Percentiles rank a stretch among this genome's conserved stretches.
These are phyloP conservation scores for Platygyra sinensis DNA, from an alignment of 64 coral and sea anemone genomes.

Conservation along the genomic window DNA sequence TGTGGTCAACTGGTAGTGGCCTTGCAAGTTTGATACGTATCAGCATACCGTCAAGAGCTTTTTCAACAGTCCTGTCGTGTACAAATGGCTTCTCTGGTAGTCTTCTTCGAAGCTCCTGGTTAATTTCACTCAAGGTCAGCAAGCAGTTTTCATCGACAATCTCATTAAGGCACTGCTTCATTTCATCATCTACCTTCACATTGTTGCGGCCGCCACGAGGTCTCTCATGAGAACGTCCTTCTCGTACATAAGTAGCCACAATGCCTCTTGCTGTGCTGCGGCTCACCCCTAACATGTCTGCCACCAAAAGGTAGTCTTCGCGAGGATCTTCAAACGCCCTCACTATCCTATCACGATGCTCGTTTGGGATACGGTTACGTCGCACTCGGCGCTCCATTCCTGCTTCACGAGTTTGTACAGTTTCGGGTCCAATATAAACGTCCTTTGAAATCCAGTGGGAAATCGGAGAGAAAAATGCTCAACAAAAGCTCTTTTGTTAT, in stretches of 20 bases:
- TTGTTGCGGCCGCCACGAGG: constrained; percentile 42
- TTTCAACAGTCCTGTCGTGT: constrained; percentile 29
- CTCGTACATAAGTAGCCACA: constrained; percentile 34
- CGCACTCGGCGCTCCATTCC: too few relatives aligned
- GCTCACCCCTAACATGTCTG: too few relatives aligned
- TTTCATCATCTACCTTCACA: constrained; percentile 41
- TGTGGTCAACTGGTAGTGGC: constrained; percentile 14
- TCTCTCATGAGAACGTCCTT: constrained; percentile 16
- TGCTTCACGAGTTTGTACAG: too few relatives aligned
- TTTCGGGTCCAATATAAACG: too few relatives aligned
- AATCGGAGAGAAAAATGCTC: too few relatives aligned
- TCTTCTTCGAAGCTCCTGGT: constrained; percentile 37
- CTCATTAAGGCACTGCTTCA: constrained; percentile 13
- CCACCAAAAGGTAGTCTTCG: too few relatives aligned
- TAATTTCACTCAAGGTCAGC: constrained; percentile 26
- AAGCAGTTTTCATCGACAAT: constrained; percentile 30
- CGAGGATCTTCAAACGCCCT: too few relatives aligned
- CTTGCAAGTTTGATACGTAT: constrained; percentile 9
- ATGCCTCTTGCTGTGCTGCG: constrained; percentile 45
- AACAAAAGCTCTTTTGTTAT: too few relatives aligned
- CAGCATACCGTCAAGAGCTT: constrained; percentile 50
- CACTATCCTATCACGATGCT: too few relatives aligned
- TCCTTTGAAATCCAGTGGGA: too few relatives aligned
- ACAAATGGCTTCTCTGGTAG: background rate
- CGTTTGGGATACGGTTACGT: too few relatives aligned